phyloP scores from a whole-genome alignment of 2,113 vertebrate genomes.

The Acanthochromis polyacanthus region DNA sequence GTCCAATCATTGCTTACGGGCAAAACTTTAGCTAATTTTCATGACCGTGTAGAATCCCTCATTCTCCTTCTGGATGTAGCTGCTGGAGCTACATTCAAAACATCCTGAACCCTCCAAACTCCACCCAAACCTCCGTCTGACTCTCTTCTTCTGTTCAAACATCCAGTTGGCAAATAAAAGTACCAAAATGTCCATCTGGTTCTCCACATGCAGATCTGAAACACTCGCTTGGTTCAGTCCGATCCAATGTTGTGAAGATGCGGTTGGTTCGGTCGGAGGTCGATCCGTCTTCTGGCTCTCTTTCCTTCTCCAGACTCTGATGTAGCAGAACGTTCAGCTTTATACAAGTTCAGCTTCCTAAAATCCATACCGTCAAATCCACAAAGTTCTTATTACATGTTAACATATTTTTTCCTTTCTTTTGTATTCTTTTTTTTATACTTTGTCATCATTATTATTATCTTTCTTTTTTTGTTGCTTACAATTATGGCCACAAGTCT shows the following conservation, averaged over 20 bases:
- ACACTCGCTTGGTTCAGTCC: not conserved
- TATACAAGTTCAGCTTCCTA: conserved; percentile 66
- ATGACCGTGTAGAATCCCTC: too few species aligned
- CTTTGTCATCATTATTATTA: conserved; percentile 61
- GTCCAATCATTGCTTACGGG: not conserved
- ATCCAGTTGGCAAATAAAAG: conserved; percentile 30
- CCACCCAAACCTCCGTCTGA: conserved; percentile 1
- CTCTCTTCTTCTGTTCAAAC: not conserved
- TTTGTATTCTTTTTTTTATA: conserved; percentile 63
- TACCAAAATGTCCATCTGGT: conserved; percentile 33
- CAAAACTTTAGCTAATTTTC: too few species aligned
- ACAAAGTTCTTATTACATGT: conserved; percentile 69
- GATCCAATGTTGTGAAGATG: not conserved
- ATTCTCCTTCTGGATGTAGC: too few species aligned
- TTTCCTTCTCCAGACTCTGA: conserved; percentile 42
- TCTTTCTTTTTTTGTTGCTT: conserved; percentile 63
- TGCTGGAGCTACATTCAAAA: not conserved
- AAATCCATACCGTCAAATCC: conserved; percentile 60
- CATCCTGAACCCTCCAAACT: not conserved
- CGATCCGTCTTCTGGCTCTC: conserved; percentile 51
- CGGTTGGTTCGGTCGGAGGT: not conserved
- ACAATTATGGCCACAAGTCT: conserved; percentile 80
- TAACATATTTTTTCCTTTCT: conserved; percentile 58
- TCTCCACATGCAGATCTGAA: not conserved
- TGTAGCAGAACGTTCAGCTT: conserved; percentile 60